Evolutionary conservation across 2,113 vertebrate genomes (phyloP).

Genomic region (Pygoscelis antarcticus): DNA sequence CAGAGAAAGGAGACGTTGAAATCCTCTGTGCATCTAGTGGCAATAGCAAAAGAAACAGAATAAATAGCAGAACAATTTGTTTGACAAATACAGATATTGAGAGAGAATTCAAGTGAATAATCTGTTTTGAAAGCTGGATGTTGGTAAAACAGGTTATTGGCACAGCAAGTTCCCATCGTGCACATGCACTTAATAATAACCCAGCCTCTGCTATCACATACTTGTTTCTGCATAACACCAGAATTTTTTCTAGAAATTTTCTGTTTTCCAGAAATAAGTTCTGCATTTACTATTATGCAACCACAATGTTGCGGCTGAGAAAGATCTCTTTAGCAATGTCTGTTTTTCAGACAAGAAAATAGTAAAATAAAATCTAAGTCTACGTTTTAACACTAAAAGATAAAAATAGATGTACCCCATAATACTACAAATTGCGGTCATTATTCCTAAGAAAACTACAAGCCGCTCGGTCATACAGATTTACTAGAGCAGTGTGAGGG

Average conservation of each 20-base stretch:
- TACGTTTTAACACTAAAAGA: neutral
- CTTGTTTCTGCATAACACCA: too few species aligned
- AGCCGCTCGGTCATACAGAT: rapidly evolving
- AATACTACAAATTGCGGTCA: neutral
- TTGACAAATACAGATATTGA: neutral
- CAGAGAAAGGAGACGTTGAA: neutral
- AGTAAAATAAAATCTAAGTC: neutral
- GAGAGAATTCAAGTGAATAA: neutral
- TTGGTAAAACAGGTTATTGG: neutral
- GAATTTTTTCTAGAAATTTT: neutral
- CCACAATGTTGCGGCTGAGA: neutral
- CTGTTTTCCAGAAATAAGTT: neutral
- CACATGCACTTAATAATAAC: neutral
- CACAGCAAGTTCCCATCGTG: neutral
- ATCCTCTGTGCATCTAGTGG: neutral
- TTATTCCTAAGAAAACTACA: neutral
- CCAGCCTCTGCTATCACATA: neutral
- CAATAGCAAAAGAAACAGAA: neutral
- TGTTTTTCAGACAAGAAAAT: neutral
- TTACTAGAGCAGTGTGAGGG: neutral
- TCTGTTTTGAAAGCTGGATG: neutral
- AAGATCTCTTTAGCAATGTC: neutral
- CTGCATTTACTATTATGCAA: neutral
- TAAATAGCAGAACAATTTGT: neutral
- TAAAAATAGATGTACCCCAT: neutral